Conservation (phyloP, 2,888 invertebrate species). For the Cataglyphis albicans region DNA sequence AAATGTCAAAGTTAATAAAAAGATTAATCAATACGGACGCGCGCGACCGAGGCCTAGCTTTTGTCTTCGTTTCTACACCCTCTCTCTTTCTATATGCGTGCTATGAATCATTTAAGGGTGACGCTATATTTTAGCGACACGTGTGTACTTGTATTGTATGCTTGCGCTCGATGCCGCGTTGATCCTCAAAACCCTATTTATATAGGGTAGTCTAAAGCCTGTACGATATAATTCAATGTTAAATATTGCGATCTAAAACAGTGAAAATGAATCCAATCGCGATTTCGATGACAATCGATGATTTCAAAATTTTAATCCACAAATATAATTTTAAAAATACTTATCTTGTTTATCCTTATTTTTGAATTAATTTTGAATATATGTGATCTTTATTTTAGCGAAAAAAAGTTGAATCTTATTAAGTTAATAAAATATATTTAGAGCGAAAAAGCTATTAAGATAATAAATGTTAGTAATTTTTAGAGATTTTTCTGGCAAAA, state of each 20-base stretch:
- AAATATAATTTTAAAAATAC: constrained; percentile 3
- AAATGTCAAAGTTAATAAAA: constrained; percentile 47
- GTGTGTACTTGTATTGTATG: constrained; percentile 12
- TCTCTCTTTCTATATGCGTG: constrained; percentile 55
- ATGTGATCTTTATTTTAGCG: not conserved
- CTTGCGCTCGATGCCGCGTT: not conserved
- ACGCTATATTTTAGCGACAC: constrained; percentile 61
- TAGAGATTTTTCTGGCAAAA: not conserved
- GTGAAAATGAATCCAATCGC: not conserved
- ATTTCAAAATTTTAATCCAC: not conserved
- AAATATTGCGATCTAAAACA: not conserved
- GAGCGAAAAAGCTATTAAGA: not conserved
- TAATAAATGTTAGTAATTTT: not conserved
- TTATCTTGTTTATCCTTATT: not conserved
- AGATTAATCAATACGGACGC: constrained; percentile 74
- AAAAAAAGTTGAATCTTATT: not conserved
- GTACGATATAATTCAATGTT: not conserved
- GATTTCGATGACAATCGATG: not conserved
- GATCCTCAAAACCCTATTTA: constrained; percentile 5
- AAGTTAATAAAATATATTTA: not conserved
- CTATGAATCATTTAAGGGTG: constrained; percentile 80
- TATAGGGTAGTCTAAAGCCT: not conserved
- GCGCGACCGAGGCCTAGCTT: constrained; percentile 66
- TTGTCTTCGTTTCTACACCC: constrained; percentile 70
- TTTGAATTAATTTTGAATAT: not conserved